A percentile compares a stretch with the other conserved stretches of the same genome.
Conservation (phyloP, 2,113 vertebrate genomes). For the Centropristis striata region DNA sequence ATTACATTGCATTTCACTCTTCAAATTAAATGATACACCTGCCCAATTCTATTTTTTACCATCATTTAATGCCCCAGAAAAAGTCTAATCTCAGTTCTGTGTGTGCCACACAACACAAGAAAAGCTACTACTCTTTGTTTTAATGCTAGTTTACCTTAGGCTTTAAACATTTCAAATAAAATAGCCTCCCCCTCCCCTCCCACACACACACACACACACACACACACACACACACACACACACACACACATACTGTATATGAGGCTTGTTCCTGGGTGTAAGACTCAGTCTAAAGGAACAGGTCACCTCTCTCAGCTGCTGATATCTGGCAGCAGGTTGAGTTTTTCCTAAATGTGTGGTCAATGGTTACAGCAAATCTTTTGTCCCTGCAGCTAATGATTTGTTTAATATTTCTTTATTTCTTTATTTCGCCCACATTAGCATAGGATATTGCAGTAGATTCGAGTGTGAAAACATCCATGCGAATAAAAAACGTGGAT, state of each 20-base stretch:
- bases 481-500: neutral
- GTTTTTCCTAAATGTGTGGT: conserved; percentile 27
- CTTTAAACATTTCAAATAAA: conserved; percentile 6
- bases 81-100: neutral
- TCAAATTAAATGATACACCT: neutral
- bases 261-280: neutral
- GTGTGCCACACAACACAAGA: conserved; percentile 7
- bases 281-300: conserved; percentile 11
- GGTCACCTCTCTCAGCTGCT: conserved; percentile 38
- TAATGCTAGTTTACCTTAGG: neutral
- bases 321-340: conserved; percentile 36
- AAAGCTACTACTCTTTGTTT: neutral
- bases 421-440: conserved; percentile 10
- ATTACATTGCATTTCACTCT: conserved; percentile 16
- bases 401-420: conserved; percentile 11
- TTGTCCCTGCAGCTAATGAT: conserved; percentile 18
- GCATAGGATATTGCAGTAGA: neutral
- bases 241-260: neutral
- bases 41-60: neutral
- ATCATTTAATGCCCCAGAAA: neutral
- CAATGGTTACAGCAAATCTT: conserved; percentile 15
- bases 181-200: neutral
- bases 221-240: neutral
- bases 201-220: neutral
- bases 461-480: neutral